Percentiles rank a stretch among this genome's conserved stretches.
Evolutionary conservation across 2,113 vertebrate species (phyloP).

Genomic region (Vicugna pacos): DNA sequence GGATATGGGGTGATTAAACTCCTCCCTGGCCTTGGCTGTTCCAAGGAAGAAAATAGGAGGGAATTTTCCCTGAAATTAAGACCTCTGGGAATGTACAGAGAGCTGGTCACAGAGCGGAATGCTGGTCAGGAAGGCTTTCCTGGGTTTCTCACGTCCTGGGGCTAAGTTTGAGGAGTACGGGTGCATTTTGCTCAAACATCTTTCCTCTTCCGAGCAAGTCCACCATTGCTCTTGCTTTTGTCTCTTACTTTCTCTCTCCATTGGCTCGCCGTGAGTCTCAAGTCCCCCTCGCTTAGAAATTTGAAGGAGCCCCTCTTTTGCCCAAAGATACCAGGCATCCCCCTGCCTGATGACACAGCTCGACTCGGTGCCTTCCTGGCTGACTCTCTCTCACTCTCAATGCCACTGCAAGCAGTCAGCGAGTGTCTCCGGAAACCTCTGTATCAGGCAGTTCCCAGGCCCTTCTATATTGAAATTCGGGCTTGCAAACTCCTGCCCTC

Average conservation of each 20-base stretch:
- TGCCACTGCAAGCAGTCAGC: neutral
- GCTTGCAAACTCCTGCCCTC: neutral
- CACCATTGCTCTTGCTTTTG: neutral
- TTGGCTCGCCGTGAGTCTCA: neutral
- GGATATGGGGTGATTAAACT: neutral
- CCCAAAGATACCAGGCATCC: no score
- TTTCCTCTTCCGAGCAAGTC: neutral
- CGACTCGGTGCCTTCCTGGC: neutral
- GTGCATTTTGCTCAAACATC: neutral
- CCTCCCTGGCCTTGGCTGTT: neutral
- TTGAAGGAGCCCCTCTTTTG: neutral
- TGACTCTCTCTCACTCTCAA: neutral
- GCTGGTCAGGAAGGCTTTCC: neutral
- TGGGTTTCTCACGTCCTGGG: neutral
- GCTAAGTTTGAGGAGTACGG: neutral
- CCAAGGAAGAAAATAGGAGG: neutral
- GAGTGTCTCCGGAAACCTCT: neutral
- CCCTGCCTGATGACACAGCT: neutral
- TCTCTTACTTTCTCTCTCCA: neutral
- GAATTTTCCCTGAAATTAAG: neutral
- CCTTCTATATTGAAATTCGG: neutral
- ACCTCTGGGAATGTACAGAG: neutral
- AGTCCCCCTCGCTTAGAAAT: neutral
- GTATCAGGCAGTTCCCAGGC: neutral
- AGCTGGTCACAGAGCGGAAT: neutral